Evolutionary conservation across 2,113 vertebrate species (phyloP).

Genomic region (Bos javanicus): DNA sequence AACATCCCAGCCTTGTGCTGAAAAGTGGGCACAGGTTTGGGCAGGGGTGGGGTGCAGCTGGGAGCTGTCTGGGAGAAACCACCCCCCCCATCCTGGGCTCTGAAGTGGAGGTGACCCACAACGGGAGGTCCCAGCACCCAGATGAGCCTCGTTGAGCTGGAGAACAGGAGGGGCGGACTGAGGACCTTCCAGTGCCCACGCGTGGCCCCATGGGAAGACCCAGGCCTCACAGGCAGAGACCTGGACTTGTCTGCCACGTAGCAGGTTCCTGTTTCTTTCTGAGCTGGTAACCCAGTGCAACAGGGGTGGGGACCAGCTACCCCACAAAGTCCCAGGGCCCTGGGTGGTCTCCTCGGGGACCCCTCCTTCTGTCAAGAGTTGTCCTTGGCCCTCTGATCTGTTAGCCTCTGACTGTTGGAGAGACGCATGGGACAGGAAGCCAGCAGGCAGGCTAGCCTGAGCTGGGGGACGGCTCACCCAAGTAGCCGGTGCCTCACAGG

Average conservation of each 20-base stretch:
- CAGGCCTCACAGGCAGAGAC: background rate
- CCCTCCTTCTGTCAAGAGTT: background rate
- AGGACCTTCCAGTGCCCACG: background rate
- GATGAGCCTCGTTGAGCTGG: background rate
- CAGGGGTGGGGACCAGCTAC: background rate
- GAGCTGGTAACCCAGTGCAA: background rate
- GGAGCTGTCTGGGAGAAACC: background rate
- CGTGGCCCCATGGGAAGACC: background rate
- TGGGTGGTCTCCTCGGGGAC: no score
- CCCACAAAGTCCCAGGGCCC: background rate
- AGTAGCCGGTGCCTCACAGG: rapidly evolving
- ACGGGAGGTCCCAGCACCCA: background rate
- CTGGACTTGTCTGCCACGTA: background rate
- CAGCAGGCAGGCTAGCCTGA: background rate
- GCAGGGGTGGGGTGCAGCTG: background rate
- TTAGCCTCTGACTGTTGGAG: background rate
- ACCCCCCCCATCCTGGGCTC: background rate
- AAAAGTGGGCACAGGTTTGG: background rate
- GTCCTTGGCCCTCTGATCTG: no score
- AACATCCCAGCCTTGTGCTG: background rate
- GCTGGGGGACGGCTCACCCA: rapidly evolving
- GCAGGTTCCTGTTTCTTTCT: background rate
- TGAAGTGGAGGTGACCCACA: background rate
- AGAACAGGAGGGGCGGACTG: background rate
- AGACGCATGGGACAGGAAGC: rapidly evolving